Evolutionary conservation across 2,113 vertebrate genomes (phyloP), one percentile per base, ranked within the genome.

Genomic region (Chroicocephalus ridibundus): DNA sequence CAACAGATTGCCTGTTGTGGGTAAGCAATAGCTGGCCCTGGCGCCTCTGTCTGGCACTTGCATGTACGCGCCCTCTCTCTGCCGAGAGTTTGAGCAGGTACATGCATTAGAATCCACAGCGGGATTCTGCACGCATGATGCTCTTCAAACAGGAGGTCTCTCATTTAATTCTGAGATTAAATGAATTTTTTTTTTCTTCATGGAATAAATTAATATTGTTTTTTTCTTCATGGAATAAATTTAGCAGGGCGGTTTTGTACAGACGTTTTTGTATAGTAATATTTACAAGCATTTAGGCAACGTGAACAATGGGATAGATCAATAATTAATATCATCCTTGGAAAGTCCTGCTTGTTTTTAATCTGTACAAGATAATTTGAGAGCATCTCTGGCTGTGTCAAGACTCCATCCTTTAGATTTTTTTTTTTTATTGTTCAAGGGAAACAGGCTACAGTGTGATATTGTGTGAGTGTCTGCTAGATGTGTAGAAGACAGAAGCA

Each of bases 1-100:
- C 96, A 92, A 93, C 84, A 96, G 68, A 72, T 93, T 96, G 84
- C 90, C 22, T 20, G 71, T 91, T 42, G 6, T 80, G 44, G 46
- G 38, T 91, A 38, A 88, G 92, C 93, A 95, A 83, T 64, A 91
- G 38, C 66, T 49, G 27, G 18, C n/a, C 88, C 77, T 21, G 26
- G 82, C 14, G 25, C 72, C 51, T 81, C 40, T 90, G 22, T 40
- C 82, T 91, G 78, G 76, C n/a, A 52, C 47, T 82, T 61, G 46
- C n/a, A 60, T 9, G 10, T 77, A 42, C 40, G 52, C 42, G 58
- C 75, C 54, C 38, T 62, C 75, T 83, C 80, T 92, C 49, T 94
- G 70, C 57, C 82, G 55, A 74, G 81, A 15, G 5, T 49, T 54
- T 60, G 77, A 68, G 66, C 83, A 85, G 86, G 40, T 79, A 16